A percentile compares a stretch with the other conserved stretches of the same genome.
Evolutionary conservation across 2,888 invertebrate species (phyloP).

Genomic region (Sepioteuthis lessoniana): DNA sequence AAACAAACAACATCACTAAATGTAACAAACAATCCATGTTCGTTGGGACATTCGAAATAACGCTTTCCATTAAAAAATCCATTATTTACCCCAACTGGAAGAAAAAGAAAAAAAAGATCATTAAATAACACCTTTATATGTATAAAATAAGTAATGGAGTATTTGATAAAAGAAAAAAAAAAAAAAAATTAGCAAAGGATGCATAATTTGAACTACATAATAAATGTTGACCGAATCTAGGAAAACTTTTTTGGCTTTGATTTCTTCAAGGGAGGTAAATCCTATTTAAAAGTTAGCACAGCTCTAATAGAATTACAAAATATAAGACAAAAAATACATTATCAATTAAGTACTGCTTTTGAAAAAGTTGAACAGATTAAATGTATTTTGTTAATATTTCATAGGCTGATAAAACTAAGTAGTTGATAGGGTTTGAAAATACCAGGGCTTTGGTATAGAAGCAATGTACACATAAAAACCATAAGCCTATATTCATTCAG

Average conservation of each 20-base stretch:
- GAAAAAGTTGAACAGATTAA: no score
- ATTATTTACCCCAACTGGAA: conserved; percentile 70
- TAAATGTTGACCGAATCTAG: background rate
- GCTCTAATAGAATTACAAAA: no score
- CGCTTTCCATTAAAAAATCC: conserved; percentile 67
- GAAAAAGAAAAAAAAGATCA: background rate
- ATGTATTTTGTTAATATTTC: no score
- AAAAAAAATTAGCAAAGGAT: background rate
- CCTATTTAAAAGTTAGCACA: no score
- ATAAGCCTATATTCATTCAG: no score
- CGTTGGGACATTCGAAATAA: conserved; percentile 68
- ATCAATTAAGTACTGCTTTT: no score
- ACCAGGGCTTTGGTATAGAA: no score
- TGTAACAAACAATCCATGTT: conserved; percentile 69
- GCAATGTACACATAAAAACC: no score
- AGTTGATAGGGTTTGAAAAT: no score
- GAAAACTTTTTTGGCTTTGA: background rate
- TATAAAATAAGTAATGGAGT: background rate
- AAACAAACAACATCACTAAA: conserved; percentile 68
- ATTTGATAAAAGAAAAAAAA: background rate
- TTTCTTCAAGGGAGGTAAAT: no score
- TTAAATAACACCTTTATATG: background rate
- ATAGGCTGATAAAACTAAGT: no score
- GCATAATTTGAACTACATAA: background rate
- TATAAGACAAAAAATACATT: no score